A percentile compares a stretch with the other conserved stretches of the same genome.
These are phyloP conservation scores for Bathynomus jamesi DNA, from an alignment of 1,140 invertebrate genomes.

Conservation along the genomic window DNA sequence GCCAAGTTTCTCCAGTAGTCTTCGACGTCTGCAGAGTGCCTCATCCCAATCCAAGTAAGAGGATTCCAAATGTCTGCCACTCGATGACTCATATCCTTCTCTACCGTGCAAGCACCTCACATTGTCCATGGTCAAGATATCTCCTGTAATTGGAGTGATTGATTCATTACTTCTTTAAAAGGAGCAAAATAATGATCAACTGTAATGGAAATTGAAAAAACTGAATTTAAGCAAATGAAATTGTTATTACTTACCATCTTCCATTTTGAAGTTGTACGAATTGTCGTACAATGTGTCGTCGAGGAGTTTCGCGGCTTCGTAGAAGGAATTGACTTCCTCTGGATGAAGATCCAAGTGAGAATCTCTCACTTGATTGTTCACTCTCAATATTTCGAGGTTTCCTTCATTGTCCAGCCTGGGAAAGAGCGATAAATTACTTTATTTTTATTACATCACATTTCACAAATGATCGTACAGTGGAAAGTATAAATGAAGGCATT, in stretches of 20 bases:
- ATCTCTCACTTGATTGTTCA: slow-evolving; percentile 58
- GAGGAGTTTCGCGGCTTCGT: slow-evolving; percentile 50
- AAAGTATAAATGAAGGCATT: not conserved
- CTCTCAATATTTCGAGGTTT: slow-evolving; percentile 51
- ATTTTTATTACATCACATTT: not conserved
- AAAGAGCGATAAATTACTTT: not conserved
- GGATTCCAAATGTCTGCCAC: too few relatives aligned
- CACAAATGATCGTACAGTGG: not conserved
- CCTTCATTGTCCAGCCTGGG: slow-evolving; percentile 48
- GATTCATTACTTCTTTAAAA: too few relatives aligned
- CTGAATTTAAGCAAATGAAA: too few relatives aligned
- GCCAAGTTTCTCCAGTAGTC: too few relatives aligned
- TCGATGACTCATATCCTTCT: too few relatives aligned
- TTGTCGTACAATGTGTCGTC: slow-evolving; percentile 49
- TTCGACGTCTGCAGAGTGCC: too few relatives aligned
- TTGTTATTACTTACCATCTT: slow-evolving; percentile 50
- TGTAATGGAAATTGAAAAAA: too few relatives aligned
- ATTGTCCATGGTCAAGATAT: too few relatives aligned
- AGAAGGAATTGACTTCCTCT: slow-evolving; percentile 54
- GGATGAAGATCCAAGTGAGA: slow-evolving; percentile 54
- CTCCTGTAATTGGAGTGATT: too few relatives aligned
- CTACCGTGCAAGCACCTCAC: too few relatives aligned
- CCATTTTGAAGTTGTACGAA: slow-evolving; percentile 53
- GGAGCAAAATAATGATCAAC: too few relatives aligned
- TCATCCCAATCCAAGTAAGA: too few relatives aligned